Evolutionary conservation across 2,797 vertebrate species (phyloP), one percentile per base, ranked within the genome.

Genomic region (Acridotheres tristis): DNA sequence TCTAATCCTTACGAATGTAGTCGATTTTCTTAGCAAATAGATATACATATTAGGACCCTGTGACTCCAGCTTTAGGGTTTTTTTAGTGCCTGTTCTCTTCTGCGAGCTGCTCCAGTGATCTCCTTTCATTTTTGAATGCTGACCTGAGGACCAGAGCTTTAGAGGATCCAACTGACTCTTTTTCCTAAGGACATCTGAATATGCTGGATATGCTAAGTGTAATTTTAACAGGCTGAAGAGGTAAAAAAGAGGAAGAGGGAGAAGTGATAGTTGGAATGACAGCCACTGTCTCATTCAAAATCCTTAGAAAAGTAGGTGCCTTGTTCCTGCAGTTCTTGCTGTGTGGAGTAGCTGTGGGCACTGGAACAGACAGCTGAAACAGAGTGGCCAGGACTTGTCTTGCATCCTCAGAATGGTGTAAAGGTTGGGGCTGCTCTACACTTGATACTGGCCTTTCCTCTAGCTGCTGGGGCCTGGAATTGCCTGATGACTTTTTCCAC

Each of bases 371-470:
- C 7, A 45, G 10, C 38, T 79, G 53, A 29, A 66, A 23, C 9
- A 57, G 21, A n/a, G 40, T 50, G 40, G 3, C 21, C n/a, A 30
- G 47, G 51, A 50, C 54, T 73, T 9, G 0, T 30, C 29, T 66
- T 53, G n/a, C 20, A 74, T 48, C 40, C 53, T 67, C 22, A 59
- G 43, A 57, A 61, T 16, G 27, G 6, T 82, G 7, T 17, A 29
- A 9, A 40, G 12, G 18, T 21, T 87, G 25, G 13, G 13, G 12
- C 25, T 79, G 18, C 40, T 55, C 48, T 43, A 0, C 2, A 0
- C 11, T 88, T 58, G 21, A 15, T 75, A 1, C 26, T 61, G 32
- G 47, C 27, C 42, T 75, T 75, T 50, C 6, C 20, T 43, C 21
- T 45, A 19, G 13, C 34, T 88, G 4, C 45, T 57, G 61, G 8